phyloP scores from a whole-genome alignment of 2,113 vertebrate genomes.

The Spea multiplicata region DNA sequence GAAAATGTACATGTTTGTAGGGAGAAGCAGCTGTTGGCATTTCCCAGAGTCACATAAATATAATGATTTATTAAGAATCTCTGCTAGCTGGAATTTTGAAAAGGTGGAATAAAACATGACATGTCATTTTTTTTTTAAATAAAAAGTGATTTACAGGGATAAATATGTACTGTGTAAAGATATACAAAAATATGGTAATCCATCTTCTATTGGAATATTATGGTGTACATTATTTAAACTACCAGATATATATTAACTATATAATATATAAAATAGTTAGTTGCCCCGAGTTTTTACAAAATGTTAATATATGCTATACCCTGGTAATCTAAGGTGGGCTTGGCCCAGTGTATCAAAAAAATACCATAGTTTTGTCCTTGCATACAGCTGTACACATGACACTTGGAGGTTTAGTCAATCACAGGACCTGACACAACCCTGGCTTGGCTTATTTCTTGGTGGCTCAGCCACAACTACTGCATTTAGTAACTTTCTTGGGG shows the following conservation, averaged over 20 bases:
- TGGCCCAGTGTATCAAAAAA: too few relatives aligned
- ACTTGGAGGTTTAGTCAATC: too few relatives aligned
- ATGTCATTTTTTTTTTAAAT: not conserved
- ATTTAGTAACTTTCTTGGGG: too few relatives aligned
- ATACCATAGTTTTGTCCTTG: too few relatives aligned
- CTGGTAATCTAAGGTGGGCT: too few relatives aligned
- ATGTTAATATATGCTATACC: too few relatives aligned
- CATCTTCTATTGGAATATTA: not conserved
- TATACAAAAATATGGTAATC: not conserved
- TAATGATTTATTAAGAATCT: constrained; percentile 8
- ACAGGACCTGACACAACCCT: too few relatives aligned
- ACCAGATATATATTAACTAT: not conserved
- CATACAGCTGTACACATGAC: too few relatives aligned
- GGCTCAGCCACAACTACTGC: too few relatives aligned
- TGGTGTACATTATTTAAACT: not conserved
- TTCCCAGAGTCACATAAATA: not conserved
- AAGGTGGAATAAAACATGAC: not conserved
- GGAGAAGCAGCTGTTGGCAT: constrained; percentile 26
- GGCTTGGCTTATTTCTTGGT: too few relatives aligned
- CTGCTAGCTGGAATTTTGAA: not conserved
- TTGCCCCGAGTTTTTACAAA: too few relatives aligned
- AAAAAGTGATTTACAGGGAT: not conserved
- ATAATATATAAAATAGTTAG: not conserved
- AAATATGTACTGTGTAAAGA: not conserved
- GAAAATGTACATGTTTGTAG: constrained; percentile 15